Evolutionary conservation across 2,797 vertebrate species (phyloP).

Genomic region (Sebastiscus albofasciatus): DNA sequence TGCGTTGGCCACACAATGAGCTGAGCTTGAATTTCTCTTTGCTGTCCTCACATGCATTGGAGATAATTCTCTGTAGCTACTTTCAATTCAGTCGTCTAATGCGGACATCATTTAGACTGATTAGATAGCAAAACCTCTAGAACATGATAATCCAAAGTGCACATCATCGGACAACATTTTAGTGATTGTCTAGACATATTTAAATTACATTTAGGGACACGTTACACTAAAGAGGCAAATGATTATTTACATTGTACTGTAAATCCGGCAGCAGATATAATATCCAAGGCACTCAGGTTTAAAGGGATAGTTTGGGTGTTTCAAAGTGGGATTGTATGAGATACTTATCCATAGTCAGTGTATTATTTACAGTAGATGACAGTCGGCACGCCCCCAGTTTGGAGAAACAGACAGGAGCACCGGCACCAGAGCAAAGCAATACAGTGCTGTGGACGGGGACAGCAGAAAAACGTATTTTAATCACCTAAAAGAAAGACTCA

Average conservation of each 20-base stretch:
- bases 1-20: conserved; percentile 63
- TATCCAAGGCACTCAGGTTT: conserved; percentile 25
- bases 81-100: conserved; percentile 23
- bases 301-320: background rate
- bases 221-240: conserved; percentile 8
- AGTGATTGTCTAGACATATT: conserved; percentile 11
- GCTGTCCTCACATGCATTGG: conserved; percentile 35
- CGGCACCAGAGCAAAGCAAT: no score
- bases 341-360: no score
- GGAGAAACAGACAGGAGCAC: no score
- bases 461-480: no score
- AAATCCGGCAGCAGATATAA: conserved; percentile 20
- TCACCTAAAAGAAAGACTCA: no score
- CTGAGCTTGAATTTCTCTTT: conserved; percentile 64
- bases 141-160: conserved; percentile 21
- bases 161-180: conserved; percentile 31
- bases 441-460: no score
- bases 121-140: background rate
- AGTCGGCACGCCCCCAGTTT: no score
- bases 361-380: no score
- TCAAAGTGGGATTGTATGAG: background rate
- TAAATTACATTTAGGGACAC: conserved; percentile 5
- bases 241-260: conserved; percentile 21
- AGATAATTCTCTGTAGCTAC: conserved; percentile 42
- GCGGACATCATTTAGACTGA: conserved; percentile 9